A percentile compares a stretch with the other conserved stretches of the same genome.
phyloP scores from a whole-genome alignment of 2,797 vertebrate species.

The Phoebastria nigripes region DNA sequence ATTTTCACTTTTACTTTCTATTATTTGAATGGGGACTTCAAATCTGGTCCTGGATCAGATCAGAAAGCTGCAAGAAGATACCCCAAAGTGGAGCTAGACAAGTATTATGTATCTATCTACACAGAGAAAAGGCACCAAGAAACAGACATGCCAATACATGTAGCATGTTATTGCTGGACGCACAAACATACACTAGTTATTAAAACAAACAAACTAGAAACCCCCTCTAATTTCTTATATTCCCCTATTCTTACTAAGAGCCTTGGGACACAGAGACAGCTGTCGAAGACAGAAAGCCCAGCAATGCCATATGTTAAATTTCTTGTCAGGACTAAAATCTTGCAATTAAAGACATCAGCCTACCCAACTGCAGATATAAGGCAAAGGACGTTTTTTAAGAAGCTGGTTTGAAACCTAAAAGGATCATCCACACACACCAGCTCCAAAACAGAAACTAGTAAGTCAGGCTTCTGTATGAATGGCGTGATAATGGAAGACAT shows the following conservation, averaged over 20 bases:
- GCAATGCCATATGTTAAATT: background rate
- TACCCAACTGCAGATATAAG: background rate
- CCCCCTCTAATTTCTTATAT: background rate
- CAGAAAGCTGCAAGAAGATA: background rate
- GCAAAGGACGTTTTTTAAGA: background rate
- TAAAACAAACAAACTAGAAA: background rate
- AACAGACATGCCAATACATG: background rate
- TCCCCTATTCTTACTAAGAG: background rate
- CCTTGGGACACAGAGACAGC: background rate
- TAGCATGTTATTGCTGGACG: background rate
- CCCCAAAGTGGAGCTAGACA: background rate
- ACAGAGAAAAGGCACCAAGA: background rate
- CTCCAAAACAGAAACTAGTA: background rate
- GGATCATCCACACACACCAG: background rate
- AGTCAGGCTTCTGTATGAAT: background rate
- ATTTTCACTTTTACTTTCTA: background rate
- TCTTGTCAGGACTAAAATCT: background rate
- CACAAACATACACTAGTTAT: background rate
- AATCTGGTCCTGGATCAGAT: background rate
- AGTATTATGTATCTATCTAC: background rate
- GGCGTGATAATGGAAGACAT: background rate
- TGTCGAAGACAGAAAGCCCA: background rate
- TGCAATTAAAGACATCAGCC: background rate
- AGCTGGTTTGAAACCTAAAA: slow-evolving; percentile 2
- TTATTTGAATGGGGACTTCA: background rate